Percentiles rank a stretch among this genome's conserved stretches.
These are phyloP conservation scores for Cercopithecus petaurista DNA, from an alignment of 2,797 vertebrate genomes.

Conservation along the genomic window DNA sequence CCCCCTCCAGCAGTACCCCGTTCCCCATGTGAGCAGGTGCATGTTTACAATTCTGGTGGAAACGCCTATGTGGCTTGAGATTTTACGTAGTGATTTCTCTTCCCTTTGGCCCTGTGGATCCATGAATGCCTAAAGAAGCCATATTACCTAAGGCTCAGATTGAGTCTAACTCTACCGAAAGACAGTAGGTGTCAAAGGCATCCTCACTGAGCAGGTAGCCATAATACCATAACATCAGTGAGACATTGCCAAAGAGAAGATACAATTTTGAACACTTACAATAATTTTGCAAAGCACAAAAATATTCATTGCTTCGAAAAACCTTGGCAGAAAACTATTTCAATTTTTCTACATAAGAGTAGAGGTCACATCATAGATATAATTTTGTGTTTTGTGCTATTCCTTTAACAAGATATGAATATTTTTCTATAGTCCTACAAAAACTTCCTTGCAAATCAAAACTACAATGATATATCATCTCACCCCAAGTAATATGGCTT, in stretches of 20 bases:
- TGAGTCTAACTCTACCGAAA: neutral
- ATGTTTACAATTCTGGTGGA: neutral
- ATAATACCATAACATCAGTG: neutral
- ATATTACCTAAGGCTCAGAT: neutral
- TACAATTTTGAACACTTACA: neutral
- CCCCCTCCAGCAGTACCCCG: neutral
- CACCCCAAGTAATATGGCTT: too few relatives aligned
- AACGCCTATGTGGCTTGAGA: neutral
- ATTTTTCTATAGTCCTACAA: neutral
- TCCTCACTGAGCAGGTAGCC: neutral
- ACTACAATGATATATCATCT: too few relatives aligned
- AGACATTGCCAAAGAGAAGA: neutral
- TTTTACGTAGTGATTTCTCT: neutral
- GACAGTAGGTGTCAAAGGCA: neutral
- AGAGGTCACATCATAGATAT: neutral
- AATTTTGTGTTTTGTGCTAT: neutral
- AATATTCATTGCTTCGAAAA: neutral
- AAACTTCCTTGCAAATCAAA: neutral
- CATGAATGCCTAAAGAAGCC: neutral
- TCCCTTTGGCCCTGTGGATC: neutral
- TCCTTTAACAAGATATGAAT: neutral
- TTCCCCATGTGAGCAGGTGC: neutral
- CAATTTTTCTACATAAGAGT: neutral
- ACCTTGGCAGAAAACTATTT: slow-evolving; percentile 16
- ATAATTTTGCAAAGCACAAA: slow-evolving; percentile 42